phyloP scores from a whole-genome alignment of 2,113 vertebrate genomes.

The Rhagologus leucostigma region DNA sequence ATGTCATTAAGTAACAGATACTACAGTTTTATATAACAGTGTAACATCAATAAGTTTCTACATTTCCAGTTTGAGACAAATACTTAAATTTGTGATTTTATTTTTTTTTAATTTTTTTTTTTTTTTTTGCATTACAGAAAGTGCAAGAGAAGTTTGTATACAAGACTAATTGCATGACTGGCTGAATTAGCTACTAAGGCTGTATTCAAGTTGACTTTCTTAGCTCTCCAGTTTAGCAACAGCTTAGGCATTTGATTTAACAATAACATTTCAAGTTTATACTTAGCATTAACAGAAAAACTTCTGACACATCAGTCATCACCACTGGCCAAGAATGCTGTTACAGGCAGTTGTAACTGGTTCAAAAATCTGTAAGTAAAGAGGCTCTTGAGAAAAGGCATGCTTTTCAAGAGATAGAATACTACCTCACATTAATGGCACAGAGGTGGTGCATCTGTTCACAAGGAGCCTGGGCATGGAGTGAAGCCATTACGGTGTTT shows the following conservation, averaged over 20 bases:
- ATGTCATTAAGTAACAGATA: conserved; percentile 30
- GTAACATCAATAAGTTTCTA: conserved; percentile 54
- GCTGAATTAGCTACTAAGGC: conserved; percentile 4
- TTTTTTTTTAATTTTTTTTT: conserved; percentile 59
- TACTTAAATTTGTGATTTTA: conserved; percentile 46
- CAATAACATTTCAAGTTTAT: conserved; percentile 64
- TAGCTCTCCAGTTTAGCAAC: conserved; percentile 36
- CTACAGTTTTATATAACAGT: conserved; percentile 45
- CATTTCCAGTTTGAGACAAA: conserved; percentile 78
- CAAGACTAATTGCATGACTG: conserved; percentile 54
- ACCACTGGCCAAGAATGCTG: background rate
- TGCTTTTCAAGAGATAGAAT: background rate
- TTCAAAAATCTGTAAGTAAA: background rate
- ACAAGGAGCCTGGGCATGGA: background rate
- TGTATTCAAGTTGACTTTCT: conserved; percentile 38
- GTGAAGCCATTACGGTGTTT: background rate
- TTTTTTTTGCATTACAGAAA: conserved; percentile 73
- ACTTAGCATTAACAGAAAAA: conserved; percentile 35
- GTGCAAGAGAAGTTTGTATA: conserved; percentile 69
- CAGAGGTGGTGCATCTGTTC: background rate
- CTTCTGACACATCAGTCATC: background rate
- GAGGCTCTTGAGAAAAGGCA: background rate
- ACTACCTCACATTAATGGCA: background rate
- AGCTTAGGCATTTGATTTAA: conserved; percentile 37
- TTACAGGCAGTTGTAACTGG: background rate